A percentile compares a stretch with the other conserved stretches of the same genome.
These are phyloP conservation scores for Caenorhabditis inopinata DNA, from an alignment of 1,140 invertebrate genomes.

Conservation along the genomic window DNA sequence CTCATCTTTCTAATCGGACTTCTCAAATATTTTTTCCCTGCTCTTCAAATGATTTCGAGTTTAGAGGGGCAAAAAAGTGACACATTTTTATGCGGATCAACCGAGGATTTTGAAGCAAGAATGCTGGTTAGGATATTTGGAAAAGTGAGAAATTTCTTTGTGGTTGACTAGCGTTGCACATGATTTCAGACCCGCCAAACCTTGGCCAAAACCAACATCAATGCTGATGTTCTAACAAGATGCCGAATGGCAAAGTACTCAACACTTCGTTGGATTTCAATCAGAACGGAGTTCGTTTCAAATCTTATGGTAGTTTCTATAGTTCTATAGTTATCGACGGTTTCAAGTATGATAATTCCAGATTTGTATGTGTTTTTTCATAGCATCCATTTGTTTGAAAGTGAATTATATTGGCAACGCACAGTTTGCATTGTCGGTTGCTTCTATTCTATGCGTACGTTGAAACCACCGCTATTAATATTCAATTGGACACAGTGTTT, in stretches of 20 bases:
- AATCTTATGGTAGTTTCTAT: neutral
- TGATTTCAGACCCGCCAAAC: neutral
- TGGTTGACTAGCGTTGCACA: neutral
- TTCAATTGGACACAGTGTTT: neutral
- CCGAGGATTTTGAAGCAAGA: neutral
- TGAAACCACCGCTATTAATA: too few relatives aligned
- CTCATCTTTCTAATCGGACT: neutral
- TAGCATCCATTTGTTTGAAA: slow-evolving; percentile 9
- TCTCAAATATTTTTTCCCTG: neutral
- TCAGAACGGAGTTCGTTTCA: slow-evolving; percentile 1
- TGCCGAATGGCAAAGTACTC: neutral
- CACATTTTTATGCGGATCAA: neutral
- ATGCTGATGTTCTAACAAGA: neutral
- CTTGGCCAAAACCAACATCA: neutral
- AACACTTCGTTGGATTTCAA: neutral
- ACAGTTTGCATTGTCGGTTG: neutral
- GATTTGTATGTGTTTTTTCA: slow-evolving; percentile 14
- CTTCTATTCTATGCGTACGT: neutral
- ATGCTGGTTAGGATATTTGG: neutral
- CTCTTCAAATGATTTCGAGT: slow-evolving; percentile 10
- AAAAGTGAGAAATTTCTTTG: neutral
- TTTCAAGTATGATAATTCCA: neutral
- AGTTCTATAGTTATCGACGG: neutral
- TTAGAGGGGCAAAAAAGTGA: neutral
- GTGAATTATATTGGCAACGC: slow-evolving; percentile 2